Percentiles rank a stretch among this genome's conserved stretches.
phyloP scores from a whole-genome alignment of 2,797 vertebrate species.

The Cirrhinus mrigala region DNA sequence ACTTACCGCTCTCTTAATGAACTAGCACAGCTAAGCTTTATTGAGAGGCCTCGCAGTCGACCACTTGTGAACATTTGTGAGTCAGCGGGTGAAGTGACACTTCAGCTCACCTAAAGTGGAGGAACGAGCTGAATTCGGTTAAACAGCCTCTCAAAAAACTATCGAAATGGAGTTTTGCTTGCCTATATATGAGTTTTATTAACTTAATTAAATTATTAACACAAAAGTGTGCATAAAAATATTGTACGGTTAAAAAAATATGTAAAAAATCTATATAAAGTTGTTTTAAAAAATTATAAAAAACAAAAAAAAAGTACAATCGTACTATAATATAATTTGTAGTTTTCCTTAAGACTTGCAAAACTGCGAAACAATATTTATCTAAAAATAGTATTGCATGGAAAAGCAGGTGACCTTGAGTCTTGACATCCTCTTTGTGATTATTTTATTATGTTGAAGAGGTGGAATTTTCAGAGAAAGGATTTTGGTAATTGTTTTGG shows the following conservation, averaged over 20 bases:
- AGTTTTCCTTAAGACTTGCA: neutral
- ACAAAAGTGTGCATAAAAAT: neutral
- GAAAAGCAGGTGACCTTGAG: constrained; percentile 48
- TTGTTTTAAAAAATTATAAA: neutral
- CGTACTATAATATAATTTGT: too few relatives aligned
- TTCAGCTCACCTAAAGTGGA: constrained; percentile 40
- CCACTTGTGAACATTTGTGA: constrained; percentile 25
- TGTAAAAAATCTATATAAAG: too few relatives aligned
- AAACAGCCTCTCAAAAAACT: neutral
- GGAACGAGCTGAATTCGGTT: neutral
- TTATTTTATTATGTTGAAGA: constrained; percentile 47
- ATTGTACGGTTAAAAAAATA: neutral
- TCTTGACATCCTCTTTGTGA: constrained; percentile 23
- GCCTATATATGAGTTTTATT: too few relatives aligned
- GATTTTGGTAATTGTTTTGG: constrained; percentile 51
- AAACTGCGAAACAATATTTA: neutral
- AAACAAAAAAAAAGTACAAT: neutral
- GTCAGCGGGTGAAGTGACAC: constrained; percentile 49
- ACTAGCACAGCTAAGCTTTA: constrained; percentile 48
- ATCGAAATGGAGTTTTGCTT: too few relatives aligned
- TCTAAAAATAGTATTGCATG: neutral
- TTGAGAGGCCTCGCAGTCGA: constrained; percentile 17
- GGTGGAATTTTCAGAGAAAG: constrained; percentile 42
- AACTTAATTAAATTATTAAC: neutral
- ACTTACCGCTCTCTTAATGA: constrained; percentile 58